Conservation (phyloP, 2,113 vertebrate species). For the Ctenodactylus gundi region DNA sequence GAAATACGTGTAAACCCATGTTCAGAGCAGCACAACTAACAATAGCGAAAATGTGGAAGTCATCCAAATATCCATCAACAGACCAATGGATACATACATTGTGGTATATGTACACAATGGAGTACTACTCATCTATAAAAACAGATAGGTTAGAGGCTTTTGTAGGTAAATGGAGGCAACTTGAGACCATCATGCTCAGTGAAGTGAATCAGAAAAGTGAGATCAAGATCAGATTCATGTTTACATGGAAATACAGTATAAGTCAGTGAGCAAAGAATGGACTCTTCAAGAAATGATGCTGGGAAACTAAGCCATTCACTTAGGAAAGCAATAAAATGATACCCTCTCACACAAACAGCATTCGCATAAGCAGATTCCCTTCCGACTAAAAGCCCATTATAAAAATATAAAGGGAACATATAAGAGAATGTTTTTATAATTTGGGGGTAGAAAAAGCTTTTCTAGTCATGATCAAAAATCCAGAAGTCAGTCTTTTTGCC, state of each 20-base stretch:
- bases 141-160: too few relatives aligned
- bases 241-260: constrained; percentile 27
- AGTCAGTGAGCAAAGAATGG: constrained; percentile 35
- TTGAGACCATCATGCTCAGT: too few relatives aligned
- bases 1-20: too few relatives aligned
- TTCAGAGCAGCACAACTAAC: too few relatives aligned
- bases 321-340: constrained; percentile 46
- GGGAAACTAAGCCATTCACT: constrained; percentile 48
- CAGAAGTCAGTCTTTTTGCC: too few relatives aligned
- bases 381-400: constrained; percentile 66
- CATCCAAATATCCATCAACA: too few relatives aligned
- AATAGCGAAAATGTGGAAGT: too few relatives aligned
- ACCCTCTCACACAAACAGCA: constrained; percentile 46
- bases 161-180: too few relatives aligned
- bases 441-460: constrained; percentile 33
- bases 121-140: too few relatives aligned
- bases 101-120: too few relatives aligned
- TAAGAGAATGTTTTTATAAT: constrained; percentile 54
- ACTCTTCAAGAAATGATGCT: constrained; percentile 15
- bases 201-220: constrained; percentile 15
- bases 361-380: constrained; percentile 62
- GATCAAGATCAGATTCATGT: background rate
- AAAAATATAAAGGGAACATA: constrained; percentile 66
- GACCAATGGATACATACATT: too few relatives aligned
- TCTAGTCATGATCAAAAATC: constrained; percentile 27